Conservation (phyloP, 2,888 invertebrate genomes). For the Zootermopsis nevadensis region DNA sequence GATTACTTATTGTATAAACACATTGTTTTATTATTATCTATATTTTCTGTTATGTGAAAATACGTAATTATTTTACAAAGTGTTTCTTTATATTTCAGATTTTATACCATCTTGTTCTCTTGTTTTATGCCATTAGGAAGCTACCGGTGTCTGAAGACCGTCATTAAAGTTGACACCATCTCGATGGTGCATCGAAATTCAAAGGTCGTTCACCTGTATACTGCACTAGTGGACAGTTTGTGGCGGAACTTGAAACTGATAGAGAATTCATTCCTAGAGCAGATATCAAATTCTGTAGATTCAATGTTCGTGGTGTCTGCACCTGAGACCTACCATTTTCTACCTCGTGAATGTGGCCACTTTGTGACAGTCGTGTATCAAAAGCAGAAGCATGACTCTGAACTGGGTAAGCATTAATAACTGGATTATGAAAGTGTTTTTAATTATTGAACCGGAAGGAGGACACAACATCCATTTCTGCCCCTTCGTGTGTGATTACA, state of each 20-base stretch:
- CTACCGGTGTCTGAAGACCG: slow-evolving; percentile 69
- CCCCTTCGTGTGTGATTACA: no score
- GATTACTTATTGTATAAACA: no score
- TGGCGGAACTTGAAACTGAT: slow-evolving; percentile 76
- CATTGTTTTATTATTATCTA: no score
- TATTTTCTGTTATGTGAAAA: no score
- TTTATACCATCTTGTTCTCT: slow-evolving; percentile 27
- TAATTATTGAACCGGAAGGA: no score
- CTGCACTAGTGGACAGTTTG: slow-evolving; percentile 79
- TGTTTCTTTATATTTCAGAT: no score
- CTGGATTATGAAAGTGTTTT: no score
- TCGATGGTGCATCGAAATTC: slow-evolving; percentile 76
- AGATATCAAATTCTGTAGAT: slow-evolving; percentile 61
- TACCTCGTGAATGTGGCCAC: slow-evolving; percentile 77
- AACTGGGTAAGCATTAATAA: slow-evolving; percentile 69
- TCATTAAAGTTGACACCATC: slow-evolving; percentile 76
- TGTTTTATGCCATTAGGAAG: slow-evolving; percentile 57
- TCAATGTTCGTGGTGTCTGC: slow-evolving; percentile 60
- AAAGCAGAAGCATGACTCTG: slow-evolving; percentile 73
- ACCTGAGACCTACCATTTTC: slow-evolving; percentile 80
- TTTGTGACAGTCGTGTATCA: slow-evolving; percentile 81
- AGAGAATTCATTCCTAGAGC: slow-evolving; percentile 72
- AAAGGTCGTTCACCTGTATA: slow-evolving; percentile 74
- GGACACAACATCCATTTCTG: no score
- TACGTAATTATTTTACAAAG: no score